These are phyloP conservation scores for Carollia perspicillata DNA, from an alignment of 2,113 vertebrate genomes.

Conservation along the genomic window DNA sequence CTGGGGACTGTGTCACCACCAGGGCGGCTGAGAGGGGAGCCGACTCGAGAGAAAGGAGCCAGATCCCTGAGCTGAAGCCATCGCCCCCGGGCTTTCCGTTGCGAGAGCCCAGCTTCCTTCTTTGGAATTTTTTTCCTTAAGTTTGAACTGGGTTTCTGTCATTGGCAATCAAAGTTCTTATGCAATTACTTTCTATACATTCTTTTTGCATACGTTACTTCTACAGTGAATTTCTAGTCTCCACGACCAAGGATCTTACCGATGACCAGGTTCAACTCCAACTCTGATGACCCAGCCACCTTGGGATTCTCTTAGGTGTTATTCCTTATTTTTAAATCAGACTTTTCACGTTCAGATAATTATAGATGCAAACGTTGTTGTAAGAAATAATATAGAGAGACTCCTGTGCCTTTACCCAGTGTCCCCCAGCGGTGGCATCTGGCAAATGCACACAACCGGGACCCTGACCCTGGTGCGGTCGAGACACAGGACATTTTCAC, in stretches of 20 bases:
- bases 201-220: not conserved
- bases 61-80: not conserved
- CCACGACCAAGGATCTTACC: no score
- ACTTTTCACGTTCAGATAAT: not conserved
- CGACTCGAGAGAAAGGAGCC: not conserved
- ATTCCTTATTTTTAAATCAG: not conserved
- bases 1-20: not conserved
- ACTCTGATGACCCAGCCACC: no score
- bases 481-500: not conserved
- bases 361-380: not conserved
- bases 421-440: not conserved
- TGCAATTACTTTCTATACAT: not conserved
- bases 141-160: not conserved
- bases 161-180: not conserved
- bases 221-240: no score
- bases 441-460: not conserved
- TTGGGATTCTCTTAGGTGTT: not conserved
- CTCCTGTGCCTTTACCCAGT: not conserved
- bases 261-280: no score
- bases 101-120: not conserved
- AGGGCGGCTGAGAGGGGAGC: not conserved
- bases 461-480: fast-evolving
- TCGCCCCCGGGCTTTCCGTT: not conserved
- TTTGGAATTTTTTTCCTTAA: not conserved
- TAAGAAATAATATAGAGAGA: not conserved